Percentiles rank a stretch among this genome's conserved stretches.
Conservation (phyloP, 2,113 vertebrate genomes). For the Archocentrus centrarchus region DNA sequence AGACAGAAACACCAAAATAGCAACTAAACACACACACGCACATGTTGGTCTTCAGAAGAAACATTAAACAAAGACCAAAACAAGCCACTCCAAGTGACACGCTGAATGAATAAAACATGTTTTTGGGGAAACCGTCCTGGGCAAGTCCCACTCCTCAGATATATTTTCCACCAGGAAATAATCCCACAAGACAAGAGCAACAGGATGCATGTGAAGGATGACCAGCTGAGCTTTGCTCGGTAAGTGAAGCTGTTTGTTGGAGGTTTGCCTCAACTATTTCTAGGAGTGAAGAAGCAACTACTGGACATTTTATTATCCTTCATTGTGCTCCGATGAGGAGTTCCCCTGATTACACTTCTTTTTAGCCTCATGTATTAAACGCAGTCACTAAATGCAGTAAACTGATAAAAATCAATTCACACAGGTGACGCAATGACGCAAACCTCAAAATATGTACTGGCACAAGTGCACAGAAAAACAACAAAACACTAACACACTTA, state of each 20-base stretch:
- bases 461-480: neutral
- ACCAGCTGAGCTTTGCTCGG: conserved; percentile 51
- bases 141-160: conserved; percentile 44
- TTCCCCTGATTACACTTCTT: neutral
- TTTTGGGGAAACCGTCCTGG: conserved; percentile 36
- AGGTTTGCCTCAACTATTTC: conserved; percentile 19
- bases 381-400: neutral
- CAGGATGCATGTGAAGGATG: conserved; percentile 49
- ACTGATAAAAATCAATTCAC: neutral
- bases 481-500: conserved; percentile 18
- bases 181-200: conserved; percentile 52
- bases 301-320: neutral
- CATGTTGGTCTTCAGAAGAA: conserved; percentile 52
- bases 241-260: conserved; percentile 36
- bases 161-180: conserved; percentile 58
- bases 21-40: conserved; percentile 52
- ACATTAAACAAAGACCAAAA: conserved; percentile 71
- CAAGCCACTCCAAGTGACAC: conserved; percentile 55
- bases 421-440: neutral
- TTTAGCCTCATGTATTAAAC: neutral
- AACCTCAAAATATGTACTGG: neutral
- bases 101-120: conserved; percentile 73
- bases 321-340: neutral
- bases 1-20: conserved; percentile 54
- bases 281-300: conserved; percentile 8